Evolutionary conservation across 2,113 vertebrate species (phyloP), one percentile per base, ranked within the genome.

Genomic region (Tragelaphus imberbis): DNA sequence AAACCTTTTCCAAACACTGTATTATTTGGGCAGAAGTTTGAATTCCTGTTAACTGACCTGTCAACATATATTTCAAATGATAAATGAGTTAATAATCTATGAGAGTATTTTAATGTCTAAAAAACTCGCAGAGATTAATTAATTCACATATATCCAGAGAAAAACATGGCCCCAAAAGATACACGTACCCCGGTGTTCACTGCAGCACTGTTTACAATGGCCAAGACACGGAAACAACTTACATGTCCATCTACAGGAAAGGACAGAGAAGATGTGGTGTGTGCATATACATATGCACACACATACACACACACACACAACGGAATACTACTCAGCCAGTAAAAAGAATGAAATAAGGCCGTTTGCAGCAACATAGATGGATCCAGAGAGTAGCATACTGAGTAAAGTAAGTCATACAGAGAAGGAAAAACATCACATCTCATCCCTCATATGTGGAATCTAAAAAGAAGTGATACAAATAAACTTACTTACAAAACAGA

Each of bases 1-100:
- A 80, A 94, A 80, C 27, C 44, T 40, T 87, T 93, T 33, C 84
- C 47, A 63, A 80, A 80, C 53, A 47, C 71, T 94, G 33, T 63
- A 88, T 23, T 84, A 71, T 56, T 65, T 71, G 49, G 51, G 51
- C 6, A 14, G 19, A 63, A 55, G n/a, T 55, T 81, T 88, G 63
- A 80, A 80, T 81, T 65, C 40, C 47, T 88, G 2, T 59, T 71
- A 92, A 44, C 30, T 81, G 58, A 80, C 49, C 21, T 88, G 68
- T 81, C 47, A 81, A 88, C 27, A 14, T 88, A 23, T 27, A 65
- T 61, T 65, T 55, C 85, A 88, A 55, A 88, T 94, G 44, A 79
- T 17, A 58, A 85, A 59, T 87, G 30, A 93, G 16, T 77, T 44
- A 55, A 16, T 25, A 33, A 80, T 55, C 71, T 80, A 94, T 80